phyloP scores from a whole-genome alignment of 2,888 invertebrate species.

The Spatulosminthurus flaviceps region DNA sequence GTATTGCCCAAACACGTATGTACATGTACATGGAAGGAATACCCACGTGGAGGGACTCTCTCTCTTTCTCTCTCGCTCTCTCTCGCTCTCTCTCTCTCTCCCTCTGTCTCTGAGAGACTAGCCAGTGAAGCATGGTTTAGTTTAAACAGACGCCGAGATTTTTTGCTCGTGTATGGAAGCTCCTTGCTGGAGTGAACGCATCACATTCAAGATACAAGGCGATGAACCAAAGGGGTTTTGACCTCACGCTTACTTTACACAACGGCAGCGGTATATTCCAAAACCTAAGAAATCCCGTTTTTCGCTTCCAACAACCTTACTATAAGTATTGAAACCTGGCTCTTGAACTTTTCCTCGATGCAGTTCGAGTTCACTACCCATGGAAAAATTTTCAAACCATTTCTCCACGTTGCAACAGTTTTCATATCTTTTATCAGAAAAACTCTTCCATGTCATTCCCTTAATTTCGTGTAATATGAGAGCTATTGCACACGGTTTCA shows the following conservation, averaged over 20 bases:
- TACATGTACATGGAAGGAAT: neutral
- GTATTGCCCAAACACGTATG: neutral
- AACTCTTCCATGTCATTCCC: no score
- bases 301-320: neutral
- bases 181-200: slow-evolving; percentile 11
- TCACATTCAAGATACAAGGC: slow-evolving; percentile 18
- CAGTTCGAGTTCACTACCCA: neutral
- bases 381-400: no score
- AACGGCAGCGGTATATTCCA: neutral
- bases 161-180: slow-evolving; percentile 14
- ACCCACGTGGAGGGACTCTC: slow-evolving; percentile 11
- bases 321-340: neutral
- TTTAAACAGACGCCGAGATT: slow-evolving; percentile 16
- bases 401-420: no score
- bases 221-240: slow-evolving; percentile 18
- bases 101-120: no score
- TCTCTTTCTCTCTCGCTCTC: no score
- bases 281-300: neutral
- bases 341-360: neutral
- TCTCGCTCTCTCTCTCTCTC: no score
- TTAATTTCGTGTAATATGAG: no score
- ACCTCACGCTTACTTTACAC: slow-evolving; percentile 10
- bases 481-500: no score
- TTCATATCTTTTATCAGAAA: no score
- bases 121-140: slow-evolving; percentile 4